Conservation (phyloP, 2,797 vertebrate genomes). For the Poeciliopsis presidionis region DNA sequence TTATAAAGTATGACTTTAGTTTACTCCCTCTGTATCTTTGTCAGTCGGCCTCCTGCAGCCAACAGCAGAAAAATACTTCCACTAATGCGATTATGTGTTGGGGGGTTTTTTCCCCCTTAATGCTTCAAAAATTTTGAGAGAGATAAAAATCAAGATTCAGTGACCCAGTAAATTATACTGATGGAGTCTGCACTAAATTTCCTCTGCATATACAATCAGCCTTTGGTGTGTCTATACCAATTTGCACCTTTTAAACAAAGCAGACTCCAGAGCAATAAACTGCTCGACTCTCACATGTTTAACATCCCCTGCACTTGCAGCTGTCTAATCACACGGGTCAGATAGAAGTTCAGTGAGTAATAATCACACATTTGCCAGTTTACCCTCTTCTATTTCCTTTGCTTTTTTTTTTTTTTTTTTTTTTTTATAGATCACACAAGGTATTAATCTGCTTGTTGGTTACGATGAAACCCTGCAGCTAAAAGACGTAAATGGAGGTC, state of each 20-base stretch:
- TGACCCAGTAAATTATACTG: constrained; percentile 57
- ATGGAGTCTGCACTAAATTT: constrained; percentile 37
- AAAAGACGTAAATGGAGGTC: constrained; percentile 53
- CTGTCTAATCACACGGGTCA: constrained; percentile 70
- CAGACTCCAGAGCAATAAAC: constrained; percentile 54
- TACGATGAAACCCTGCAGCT: constrained; percentile 42
- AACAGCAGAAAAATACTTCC: constrained; percentile 12
- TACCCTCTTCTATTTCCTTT: constrained; percentile 55
- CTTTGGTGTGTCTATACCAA: constrained; percentile 51
- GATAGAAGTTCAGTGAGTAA: constrained; percentile 53
- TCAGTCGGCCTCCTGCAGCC: constrained; percentile 22
- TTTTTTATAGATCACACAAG: constrained; percentile 39
- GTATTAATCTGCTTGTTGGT: constrained; percentile 42
- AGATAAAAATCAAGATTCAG: constrained; percentile 57
- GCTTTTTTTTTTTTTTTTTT: constrained; percentile 20
- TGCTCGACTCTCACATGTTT: constrained; percentile 33
- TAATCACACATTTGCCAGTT: constrained; percentile 46
- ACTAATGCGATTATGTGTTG: constrained; percentile 54
- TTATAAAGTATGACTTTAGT: not conserved
- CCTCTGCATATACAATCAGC: constrained; percentile 52
- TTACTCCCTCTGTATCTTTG: constrained; percentile 25
- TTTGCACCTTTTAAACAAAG: constrained; percentile 59
- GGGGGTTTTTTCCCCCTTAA: not conserved
- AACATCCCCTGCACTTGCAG: constrained; percentile 45
- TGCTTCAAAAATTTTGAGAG: constrained; percentile 41